A percentile compares a stretch with the other conserved stretches of the same genome.
phyloP scores from a whole-genome alignment of 2,888 invertebrate species.

The Zygogramma bicolorata region DNA sequence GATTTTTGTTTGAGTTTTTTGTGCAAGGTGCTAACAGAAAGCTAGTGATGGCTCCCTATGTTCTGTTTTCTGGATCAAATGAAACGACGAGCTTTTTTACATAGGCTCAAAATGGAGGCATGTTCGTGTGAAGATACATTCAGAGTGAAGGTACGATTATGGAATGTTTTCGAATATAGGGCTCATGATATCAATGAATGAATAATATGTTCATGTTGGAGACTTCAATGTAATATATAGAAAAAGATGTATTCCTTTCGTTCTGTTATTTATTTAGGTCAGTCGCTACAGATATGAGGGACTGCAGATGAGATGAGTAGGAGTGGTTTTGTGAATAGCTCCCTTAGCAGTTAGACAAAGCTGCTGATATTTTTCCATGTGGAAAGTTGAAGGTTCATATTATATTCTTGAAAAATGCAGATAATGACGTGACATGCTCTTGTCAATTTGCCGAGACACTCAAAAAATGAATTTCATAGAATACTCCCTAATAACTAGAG shows the following conservation, averaged over 20 bases:
- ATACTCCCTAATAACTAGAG: too few relatives aligned
- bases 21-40: not conserved
- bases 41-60: not conserved
- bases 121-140: constrained; percentile 62
- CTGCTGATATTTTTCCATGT: not conserved
- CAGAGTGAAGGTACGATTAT: constrained; percentile 63
- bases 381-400: not conserved
- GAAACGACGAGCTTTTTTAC: constrained; percentile 45
- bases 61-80: constrained; percentile 13
- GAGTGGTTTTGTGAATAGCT: not conserved
- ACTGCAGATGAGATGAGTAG: not conserved
- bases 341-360: too few relatives aligned
- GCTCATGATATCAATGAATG: too few relatives aligned
- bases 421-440: too few relatives aligned
- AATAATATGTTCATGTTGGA: too few relatives aligned
- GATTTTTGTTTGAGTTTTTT: constrained; percentile 2
- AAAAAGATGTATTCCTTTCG: too few relatives aligned
- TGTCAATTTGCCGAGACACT: too few relatives aligned
- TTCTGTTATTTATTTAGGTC: not conserved
- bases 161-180: not conserved
- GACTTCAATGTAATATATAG: too few relatives aligned
- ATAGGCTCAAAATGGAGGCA: constrained; percentile 59
- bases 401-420: too few relatives aligned
- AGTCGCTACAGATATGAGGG: not conserved
- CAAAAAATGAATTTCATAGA: too few relatives aligned